phyloP scores from a whole-genome alignment of 2,888 invertebrate genomes.

The Nymphalis polychloros region DNA sequence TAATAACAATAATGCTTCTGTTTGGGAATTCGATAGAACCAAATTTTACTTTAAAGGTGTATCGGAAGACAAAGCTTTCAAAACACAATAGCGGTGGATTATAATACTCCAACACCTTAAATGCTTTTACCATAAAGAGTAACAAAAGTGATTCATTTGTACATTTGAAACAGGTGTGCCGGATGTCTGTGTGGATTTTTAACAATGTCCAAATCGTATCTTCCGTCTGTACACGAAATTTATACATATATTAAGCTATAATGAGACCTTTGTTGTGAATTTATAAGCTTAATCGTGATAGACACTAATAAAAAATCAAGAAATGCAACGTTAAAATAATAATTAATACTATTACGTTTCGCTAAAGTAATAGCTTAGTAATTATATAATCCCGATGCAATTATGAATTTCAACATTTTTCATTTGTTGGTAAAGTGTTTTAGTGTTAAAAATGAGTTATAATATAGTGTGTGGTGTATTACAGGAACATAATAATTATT shows the following conservation, averaged over 20 bases:
- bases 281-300: too few species aligned
- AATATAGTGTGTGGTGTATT: too few species aligned
- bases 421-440: too few species aligned
- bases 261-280: too few species aligned
- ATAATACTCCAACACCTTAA: slow-evolving; percentile 32
- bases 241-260: neutral
- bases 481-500: too few species aligned
- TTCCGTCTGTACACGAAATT: slow-evolving; percentile 40
- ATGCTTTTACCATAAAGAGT: slow-evolving; percentile 30
- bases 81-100: slow-evolving; percentile 31
- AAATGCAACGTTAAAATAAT: too few species aligned
- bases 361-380: too few species aligned
- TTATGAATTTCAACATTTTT: too few species aligned
- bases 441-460: too few species aligned
- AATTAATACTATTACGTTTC: too few species aligned
- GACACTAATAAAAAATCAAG: too few species aligned
- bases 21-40: slow-evolving; percentile 11
- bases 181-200: slow-evolving; percentile 44
- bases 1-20: slow-evolving; percentile 5
- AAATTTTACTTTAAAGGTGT: slow-evolving; percentile 29
- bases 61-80: slow-evolving; percentile 24
- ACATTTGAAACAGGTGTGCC: slow-evolving; percentile 49
- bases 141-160: slow-evolving; percentile 45
- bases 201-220: slow-evolving; percentile 44
- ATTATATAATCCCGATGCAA: too few species aligned